Base-by-base conservation (phyloP, 2,888 invertebrate species). In the Amphipoea lucens region DNA sequence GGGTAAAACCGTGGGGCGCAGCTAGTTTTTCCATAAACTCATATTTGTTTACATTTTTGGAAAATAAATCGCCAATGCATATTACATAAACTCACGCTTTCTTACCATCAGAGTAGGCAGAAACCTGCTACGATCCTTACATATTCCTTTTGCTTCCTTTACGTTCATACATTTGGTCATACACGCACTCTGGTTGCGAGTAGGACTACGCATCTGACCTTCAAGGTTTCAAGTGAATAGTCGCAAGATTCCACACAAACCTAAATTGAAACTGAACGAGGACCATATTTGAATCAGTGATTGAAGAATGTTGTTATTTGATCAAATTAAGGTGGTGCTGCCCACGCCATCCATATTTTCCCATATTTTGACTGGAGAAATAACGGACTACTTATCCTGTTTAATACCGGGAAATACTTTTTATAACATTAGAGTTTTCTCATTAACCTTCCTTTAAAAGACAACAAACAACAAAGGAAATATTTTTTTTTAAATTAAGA, bases 341-440 rank as follows among this genome's bases (percentile, higher is more conserved):
- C 23, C 9, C 17, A 45, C 45, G 1, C n/a, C 12, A 1, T 17
- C 11, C 9, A 5, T 20, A 29, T 5, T n/a, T 75, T 51, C 23
- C 7, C 23, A 76, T 29, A 29, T 29, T 76, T 62, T 51, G 6
- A 29, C 40, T 29, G 2, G 29, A 76, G 12, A 73, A 74, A 17
- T 63, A 42, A 12, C 63, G 12, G 40, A n/a, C 17, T 40, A 36
- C 36, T 36, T 6, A 12, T 68, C 48, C n/a, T n/a, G 23, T 65
- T 79, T 12, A 48, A 20, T 45, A n/a, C 23, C 20, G 14, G 12
- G 14, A 51, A 81, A 57, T 63, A 80, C n/a, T 65, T 14, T 48
- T 48, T 17, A 42, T 36, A 54, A 40, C 36, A 36, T 63, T 57
- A 65, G 6, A 29, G 11, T 48, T 29, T 29, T 29, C 17, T 42